These are phyloP conservation scores for Arremon aurantiirostris DNA, from an alignment of 2,797 vertebrate species.

Conservation along the genomic window DNA sequence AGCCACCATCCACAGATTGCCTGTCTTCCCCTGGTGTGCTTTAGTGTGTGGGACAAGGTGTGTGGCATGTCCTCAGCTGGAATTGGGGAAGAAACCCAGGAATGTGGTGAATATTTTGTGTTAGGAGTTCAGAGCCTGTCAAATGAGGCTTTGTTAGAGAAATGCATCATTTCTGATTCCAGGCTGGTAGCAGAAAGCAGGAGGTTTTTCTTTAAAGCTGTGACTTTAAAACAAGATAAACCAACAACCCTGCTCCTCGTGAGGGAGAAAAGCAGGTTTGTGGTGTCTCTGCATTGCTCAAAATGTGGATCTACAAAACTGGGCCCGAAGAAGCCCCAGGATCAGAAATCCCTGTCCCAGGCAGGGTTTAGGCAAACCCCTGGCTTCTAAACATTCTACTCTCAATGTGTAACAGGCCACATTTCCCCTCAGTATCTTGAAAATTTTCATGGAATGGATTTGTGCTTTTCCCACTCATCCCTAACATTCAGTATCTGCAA, in stretches of 20 bases:
- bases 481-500: background rate
- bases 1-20: background rate
- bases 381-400: background rate
- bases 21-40: background rate
- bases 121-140: background rate
- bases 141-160: background rate
- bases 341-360: background rate
- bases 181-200: background rate
- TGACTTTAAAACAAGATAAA: background rate
- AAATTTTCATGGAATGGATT: background rate
- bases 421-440: background rate
- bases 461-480: background rate
- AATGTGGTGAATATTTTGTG: background rate
- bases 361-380: background rate
- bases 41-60: background rate
- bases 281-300: background rate
- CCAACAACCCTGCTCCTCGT: fast-evolving
- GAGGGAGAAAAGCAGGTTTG: background rate
- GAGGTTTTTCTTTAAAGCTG: background rate
- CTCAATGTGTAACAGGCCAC: background rate
- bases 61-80: background rate
- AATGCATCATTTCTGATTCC: background rate
- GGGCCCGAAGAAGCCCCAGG: background rate
- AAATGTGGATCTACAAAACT: background rate
- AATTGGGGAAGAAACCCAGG: background rate